Percentiles rank a stretch among this genome's conserved stretches.
These are phyloP conservation scores for Centroberyx gerrardi DNA, from an alignment of 2,797 vertebrate species.

Conservation along the genomic window DNA sequence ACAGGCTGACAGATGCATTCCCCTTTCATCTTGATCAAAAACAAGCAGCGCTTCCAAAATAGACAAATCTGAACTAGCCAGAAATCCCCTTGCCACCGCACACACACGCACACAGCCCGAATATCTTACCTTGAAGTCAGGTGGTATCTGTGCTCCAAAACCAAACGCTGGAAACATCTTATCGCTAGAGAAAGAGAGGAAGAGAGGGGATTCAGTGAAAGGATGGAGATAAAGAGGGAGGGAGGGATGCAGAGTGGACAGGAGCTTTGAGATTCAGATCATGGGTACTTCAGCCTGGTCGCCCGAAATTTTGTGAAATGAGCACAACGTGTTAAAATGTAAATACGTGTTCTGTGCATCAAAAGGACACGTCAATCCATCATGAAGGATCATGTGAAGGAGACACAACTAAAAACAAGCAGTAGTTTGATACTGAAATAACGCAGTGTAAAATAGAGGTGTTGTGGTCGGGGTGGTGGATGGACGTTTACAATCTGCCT, in stretches of 20 bases:
- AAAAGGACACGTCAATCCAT: no score
- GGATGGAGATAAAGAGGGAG: background rate
- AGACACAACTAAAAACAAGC: no score
- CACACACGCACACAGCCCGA: slow-evolving; percentile 5
- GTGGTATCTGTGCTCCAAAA: slow-evolving; percentile 98
- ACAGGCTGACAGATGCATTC: slow-evolving; percentile 53
- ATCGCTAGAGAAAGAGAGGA: slow-evolving; percentile 88
- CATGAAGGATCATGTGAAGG: no score
- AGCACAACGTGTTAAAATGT: no score
- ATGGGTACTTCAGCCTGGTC: no score
- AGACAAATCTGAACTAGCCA: slow-evolving; percentile 37
- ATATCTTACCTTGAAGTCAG: slow-evolving; percentile 95
- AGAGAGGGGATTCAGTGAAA: slow-evolving; percentile 29
- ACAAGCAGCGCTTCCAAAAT: slow-evolving; percentile 45
- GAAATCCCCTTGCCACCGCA: slow-evolving; percentile 11
- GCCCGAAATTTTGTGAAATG: no score
- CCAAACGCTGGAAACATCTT: slow-evolving; percentile 99
- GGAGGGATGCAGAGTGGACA: slow-evolving; percentile 19
- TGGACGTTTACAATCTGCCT: no score
- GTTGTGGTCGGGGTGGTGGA: no score
- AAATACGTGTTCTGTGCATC: no score
- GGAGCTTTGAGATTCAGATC: slow-evolving; percentile 24
- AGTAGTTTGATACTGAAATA: no score
- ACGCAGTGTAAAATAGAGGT: no score
- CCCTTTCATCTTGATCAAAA: slow-evolving; percentile 71